These are phyloP conservation scores for Drosophila paracracens DNA, from an alignment of 2,888 invertebrate species.

Conservation along the genomic window DNA sequence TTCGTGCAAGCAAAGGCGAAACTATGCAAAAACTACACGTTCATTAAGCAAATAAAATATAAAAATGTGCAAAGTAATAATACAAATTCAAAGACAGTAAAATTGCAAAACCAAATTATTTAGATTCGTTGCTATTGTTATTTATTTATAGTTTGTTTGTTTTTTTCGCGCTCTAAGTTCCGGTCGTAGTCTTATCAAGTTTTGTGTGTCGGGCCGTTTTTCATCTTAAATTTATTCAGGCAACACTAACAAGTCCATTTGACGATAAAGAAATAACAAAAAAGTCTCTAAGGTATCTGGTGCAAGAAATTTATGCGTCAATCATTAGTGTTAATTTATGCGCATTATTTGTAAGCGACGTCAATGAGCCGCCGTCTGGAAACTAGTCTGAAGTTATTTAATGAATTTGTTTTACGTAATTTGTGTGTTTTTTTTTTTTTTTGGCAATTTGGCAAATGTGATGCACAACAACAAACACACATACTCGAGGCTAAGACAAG, in stretches of 20 bases:
- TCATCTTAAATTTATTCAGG: slow-evolving; percentile 36
- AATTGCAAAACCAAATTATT: slow-evolving; percentile 17
- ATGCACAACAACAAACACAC: slow-evolving; percentile 24
- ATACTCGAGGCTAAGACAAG: slow-evolving; percentile 38
- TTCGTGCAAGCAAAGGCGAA: slow-evolving; percentile 41
- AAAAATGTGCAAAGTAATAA: slow-evolving; percentile 13
- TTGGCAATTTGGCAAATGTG: slow-evolving; percentile 39
- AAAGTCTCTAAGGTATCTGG: slow-evolving; percentile 56
- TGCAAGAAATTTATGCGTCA: slow-evolving; percentile 21
- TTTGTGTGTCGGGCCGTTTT: slow-evolving; percentile 41
- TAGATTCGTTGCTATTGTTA: slow-evolving; percentile 22
- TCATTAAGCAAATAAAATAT: slow-evolving; percentile 16
- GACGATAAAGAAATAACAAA: slow-evolving; percentile 10
- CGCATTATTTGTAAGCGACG: slow-evolving; percentile 48
- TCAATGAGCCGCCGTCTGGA: slow-evolving; percentile 30
- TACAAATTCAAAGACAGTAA: slow-evolving; percentile 7
- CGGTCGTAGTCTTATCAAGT: slow-evolving; percentile 67
- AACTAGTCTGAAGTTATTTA: slow-evolving; percentile 47
- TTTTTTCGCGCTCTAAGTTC: slow-evolving; percentile 52
- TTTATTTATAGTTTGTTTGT: slow-evolving; percentile 27
- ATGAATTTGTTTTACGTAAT: slow-evolving; percentile 61
- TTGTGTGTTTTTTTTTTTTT: slow-evolving; percentile 10
- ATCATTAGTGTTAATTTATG: slow-evolving; percentile 62
- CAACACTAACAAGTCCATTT: slow-evolving; percentile 12
- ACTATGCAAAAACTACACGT: slow-evolving; percentile 51